Conservation (phyloP, 1,140 invertebrate genomes). For the Drosophila sproati region DNA sequence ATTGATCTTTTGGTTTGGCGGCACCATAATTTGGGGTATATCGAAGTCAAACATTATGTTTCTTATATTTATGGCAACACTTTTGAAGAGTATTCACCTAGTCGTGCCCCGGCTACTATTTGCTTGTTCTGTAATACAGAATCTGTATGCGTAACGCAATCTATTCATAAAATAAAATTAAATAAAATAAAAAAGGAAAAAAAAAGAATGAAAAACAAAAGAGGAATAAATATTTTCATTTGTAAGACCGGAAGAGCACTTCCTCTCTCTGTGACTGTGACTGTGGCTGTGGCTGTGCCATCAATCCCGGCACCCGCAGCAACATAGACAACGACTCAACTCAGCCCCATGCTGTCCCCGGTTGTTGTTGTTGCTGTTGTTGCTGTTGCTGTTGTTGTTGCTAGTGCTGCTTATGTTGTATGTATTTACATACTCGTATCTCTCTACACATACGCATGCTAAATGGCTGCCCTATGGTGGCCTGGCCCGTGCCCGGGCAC, state of each 20-base stretch:
- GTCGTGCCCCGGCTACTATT: background rate
- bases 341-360: conserved; percentile 33
- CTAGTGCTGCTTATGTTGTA: background rate
- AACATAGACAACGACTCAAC: conserved; percentile 36
- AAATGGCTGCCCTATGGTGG: conserved; percentile 57
- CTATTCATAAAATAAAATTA: conserved; percentile 83
- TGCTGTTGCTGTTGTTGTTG: conserved; percentile 1
- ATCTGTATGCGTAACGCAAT: conserved; percentile 82
- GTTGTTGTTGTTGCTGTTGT: conserved; percentile 6
- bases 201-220: conserved; percentile 43
- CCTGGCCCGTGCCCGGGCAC: conserved; percentile 52
- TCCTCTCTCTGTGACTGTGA: conserved; percentile 52
- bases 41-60: too few species aligned
- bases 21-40: too few species aligned
- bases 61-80: too few species aligned
- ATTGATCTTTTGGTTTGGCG: too few species aligned
- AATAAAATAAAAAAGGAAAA: conserved; percentile 65
- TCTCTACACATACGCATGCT: conserved; percentile 23
- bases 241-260: conserved; percentile 82
- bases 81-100: conserved; percentile 3
- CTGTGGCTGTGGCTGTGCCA: conserved; percentile 31
- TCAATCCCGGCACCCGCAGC: conserved; percentile 44
- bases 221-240: conserved; percentile 80
- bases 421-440: background rate
- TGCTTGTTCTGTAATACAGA: conserved; percentile 1